Evolutionary conservation across 2,797 vertebrate genomes (phyloP).

Genomic region (Enteromius paludinosus): DNA sequence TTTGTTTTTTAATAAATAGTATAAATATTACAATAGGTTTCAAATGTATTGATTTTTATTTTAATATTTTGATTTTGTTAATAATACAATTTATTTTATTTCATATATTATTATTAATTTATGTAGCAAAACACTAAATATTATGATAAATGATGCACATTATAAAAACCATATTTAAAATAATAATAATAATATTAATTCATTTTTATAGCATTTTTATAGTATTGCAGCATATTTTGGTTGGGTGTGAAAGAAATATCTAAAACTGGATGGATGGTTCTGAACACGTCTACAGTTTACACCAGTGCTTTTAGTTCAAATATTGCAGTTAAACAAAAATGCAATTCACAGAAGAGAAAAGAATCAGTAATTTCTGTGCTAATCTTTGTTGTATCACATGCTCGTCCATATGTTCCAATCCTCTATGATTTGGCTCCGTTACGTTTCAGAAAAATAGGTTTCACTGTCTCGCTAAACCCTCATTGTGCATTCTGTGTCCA

Average conservation of each 20-base stretch:
- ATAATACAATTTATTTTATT: not conserved
- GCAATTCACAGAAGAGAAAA: not conserved
- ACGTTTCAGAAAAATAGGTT: slow-evolving; percentile 20
- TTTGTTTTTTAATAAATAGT: not conserved
- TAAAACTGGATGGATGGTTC: not conserved
- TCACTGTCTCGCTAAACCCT: slow-evolving; percentile 17
- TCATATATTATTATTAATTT: not conserved
- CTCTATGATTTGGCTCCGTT: slow-evolving; percentile 1
- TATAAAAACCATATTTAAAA: not conserved
- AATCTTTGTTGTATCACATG: slow-evolving; percentile 16
- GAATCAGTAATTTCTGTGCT: slow-evolving; percentile 3
- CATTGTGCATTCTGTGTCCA: slow-evolving; percentile 42
- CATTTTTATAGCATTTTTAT: not conserved
- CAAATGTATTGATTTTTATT: not conserved
- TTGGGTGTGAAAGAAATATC: not conserved
- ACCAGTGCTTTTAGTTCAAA: not conserved
- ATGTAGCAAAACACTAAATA: not conserved
- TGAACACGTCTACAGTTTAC: not conserved
- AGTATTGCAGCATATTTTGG: not conserved
- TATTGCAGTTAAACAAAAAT: not conserved
- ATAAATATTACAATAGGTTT: not conserved
- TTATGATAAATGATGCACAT: not conserved
- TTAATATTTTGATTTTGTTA: not conserved
- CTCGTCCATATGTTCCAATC: not conserved
- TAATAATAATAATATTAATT: not conserved